Conservation (phyloP, 2,797 vertebrate genomes). For the Clarias laeviceps region DNA sequence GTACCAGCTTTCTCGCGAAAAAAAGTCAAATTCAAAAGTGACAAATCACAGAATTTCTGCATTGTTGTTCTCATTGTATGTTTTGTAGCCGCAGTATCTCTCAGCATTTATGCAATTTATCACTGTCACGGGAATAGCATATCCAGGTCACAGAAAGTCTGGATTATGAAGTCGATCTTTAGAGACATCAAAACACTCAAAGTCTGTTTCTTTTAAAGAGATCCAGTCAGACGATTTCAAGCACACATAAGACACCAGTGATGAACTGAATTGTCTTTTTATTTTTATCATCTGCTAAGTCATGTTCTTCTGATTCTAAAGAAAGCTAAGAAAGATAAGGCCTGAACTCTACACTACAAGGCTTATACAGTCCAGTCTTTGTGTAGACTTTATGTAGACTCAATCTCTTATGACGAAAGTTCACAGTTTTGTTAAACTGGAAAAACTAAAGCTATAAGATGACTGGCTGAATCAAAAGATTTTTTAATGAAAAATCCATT, state of each 20-base stretch:
- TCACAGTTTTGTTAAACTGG: background rate
- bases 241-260: background rate
- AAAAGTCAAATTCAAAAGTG: background rate
- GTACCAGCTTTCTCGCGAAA: background rate
- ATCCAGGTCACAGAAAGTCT: slow-evolving; percentile 15
- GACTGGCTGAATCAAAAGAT: background rate
- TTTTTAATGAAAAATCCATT: background rate
- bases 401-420: background rate
- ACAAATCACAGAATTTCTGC: background rate
- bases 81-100: background rate
- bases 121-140: background rate
- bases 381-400: no score
- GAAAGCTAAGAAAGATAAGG: background rate
- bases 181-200: background rate
- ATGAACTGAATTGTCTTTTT: slow-evolving; percentile 2
- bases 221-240: background rate
- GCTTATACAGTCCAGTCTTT: background rate
- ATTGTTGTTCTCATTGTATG: background rate
- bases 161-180: background rate
- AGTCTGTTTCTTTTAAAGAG: background rate
- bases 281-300: slow-evolving; percentile 2
- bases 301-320: slow-evolving; percentile 10
- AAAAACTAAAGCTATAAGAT: background rate
- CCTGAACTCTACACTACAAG: background rate
- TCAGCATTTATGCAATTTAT: background rate